phyloP scores from a whole-genome alignment of 2,797 vertebrate species.

The Loriculus beryllinus region DNA sequence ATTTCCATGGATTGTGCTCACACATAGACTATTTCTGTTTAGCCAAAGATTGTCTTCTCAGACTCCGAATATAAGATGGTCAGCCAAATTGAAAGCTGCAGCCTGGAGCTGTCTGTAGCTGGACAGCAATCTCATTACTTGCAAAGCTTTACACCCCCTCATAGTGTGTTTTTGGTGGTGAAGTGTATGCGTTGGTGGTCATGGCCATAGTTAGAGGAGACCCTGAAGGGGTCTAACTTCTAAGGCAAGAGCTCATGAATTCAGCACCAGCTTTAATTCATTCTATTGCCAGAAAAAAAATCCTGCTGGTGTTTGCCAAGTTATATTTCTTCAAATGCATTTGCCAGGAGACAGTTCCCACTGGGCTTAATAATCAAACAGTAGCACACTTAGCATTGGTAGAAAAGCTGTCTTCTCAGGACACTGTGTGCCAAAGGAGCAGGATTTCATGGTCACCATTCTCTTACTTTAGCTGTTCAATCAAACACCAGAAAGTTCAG shows the following conservation, averaged over 20 bases:
- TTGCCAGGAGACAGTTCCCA: background rate
- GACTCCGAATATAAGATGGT: background rate
- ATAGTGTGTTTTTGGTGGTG: background rate
- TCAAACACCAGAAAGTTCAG: background rate
- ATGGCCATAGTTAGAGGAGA: background rate
- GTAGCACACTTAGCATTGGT: background rate
- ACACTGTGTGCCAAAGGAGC: background rate
- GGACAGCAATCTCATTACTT: background rate
- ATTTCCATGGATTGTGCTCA: background rate
- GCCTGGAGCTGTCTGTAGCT: background rate
- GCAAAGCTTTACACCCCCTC: background rate
- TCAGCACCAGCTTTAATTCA: background rate
- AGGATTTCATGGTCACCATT: background rate
- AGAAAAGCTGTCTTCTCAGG: background rate
- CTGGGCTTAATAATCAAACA: background rate
- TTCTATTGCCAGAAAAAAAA: background rate
- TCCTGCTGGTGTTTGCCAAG: background rate
- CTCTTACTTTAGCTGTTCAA: background rate
- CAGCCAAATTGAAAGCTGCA: background rate
- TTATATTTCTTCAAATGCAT: background rate
- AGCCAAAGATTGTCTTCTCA: background rate
- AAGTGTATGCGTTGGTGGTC: background rate
- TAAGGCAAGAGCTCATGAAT: background rate
- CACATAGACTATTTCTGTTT: background rate
- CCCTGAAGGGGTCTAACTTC: background rate